Base-by-base conservation (phyloP, 2,113 vertebrate species). In the Diadophis punctatus region DNA sequence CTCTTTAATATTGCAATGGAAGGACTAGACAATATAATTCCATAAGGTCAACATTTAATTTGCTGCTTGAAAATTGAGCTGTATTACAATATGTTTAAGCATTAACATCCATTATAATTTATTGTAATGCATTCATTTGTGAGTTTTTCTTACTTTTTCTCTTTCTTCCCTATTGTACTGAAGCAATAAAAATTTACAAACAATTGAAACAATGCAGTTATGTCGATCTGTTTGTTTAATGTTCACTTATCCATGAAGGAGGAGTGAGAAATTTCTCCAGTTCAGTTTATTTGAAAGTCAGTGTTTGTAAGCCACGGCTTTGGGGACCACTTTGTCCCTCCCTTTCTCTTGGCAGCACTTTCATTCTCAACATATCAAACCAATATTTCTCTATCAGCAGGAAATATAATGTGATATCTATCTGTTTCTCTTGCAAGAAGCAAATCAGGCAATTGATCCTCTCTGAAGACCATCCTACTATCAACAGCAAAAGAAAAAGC, bases 371-470 rank as follows among this genome's bases (percentile, higher is more conserved):
- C n/a, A 53, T 20, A 16, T 12, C 25, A 4, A 27, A 90, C 87
- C 49, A 94, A 89, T 43, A 90, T 49, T 63, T 74, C 93, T 93
- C 74, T 90, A 23, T 92, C 55, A 55, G 92, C n/a, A 93, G 52
- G 91, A 92, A 89, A 84, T 87, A 7, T 43, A 60, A 1, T 49
- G 14, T 90, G 88, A 53, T 84, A 53, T 22, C 74, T 86, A 93
- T 91, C 49, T 92, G 90, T n/a, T 90, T 84, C 68, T 84, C n/a
- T 52, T 80, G 6, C 34, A 90, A 51, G 22, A 52, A 90, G 52
- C n/a, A 63, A n/a, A 30, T n/a, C 27, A 48, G 68, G 22, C 18
- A 14, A 16, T 7, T 52, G 30, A 51, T 52, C 51, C 6, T 51
- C 11, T 48, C 30, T 51, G 46, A 87, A 86, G 30, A 51, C 10